Evolutionary conservation across 2,113 vertebrate species (phyloP), one percentile per base, ranked within the genome.

Genomic region (Galbula dea): DNA sequence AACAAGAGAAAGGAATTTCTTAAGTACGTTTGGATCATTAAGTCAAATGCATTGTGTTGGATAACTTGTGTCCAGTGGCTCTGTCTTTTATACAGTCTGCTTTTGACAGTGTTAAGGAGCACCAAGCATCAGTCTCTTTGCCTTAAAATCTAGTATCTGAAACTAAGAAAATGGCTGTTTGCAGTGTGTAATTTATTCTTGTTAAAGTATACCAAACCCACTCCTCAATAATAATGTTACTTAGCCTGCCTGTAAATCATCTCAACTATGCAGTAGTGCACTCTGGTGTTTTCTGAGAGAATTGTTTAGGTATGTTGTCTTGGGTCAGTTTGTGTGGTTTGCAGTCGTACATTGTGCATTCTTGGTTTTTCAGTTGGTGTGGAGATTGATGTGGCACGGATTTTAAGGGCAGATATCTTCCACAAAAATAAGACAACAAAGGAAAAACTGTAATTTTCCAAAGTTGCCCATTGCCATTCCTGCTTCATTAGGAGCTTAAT

Each of bases 261-360:
- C 54, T 67, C 12, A n/a, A 15, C 57, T 82, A 3, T 1, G 13
- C 71, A 67, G 67, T 39, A 89, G 78, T 80, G 94, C 89, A 36
- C 87, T 83, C 91, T 94, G 78, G 74, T 94, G 93, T 89, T 77
- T 87, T 41, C 68, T 3, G 7, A 83, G 63, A 58, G 91, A 91
- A 92, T 34, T 63, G 46, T 62, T 84, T 20, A 45, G 52, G 49
- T 61, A 5, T 16, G 36, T 55, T 88, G 16, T 37, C 19, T 46
- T 32, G 43, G 39, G 65, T 23, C 12, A 1, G 12, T 67, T 54
- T 61, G 48, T 7, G 5, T 23, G 36, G 7, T 36, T 63, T 52
- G 23, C 30, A 18, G 52, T 43, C 10, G 58, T 59, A 27, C 0
- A 0, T 36, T 82, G 71, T 75, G 8, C 16, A 7, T 78, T 86